Percentiles rank a stretch among this genome's conserved stretches.
Conservation (phyloP, 2,113 vertebrate genomes). For the Micronycteris hirsuta region DNA sequence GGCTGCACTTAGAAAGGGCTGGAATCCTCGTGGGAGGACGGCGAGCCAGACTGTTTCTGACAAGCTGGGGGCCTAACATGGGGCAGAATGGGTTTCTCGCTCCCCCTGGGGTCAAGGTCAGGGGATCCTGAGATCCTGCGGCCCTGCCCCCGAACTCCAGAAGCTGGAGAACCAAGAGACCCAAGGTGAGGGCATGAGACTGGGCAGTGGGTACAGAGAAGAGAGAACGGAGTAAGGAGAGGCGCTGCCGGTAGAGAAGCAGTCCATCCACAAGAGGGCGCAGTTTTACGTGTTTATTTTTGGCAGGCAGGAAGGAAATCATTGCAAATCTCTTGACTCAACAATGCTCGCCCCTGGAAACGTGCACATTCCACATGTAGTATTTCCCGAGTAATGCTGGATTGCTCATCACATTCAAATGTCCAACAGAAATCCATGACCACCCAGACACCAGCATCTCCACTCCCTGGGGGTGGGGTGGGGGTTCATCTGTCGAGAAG, state of each 20-base stretch:
- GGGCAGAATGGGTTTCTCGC: neutral
- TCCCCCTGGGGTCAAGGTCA: neutral
- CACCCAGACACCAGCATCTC: conserved; percentile 56
- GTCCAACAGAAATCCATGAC: conserved; percentile 71
- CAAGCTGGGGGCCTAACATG: neutral
- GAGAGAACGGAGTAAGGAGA: neutral
- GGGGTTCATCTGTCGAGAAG: conserved; percentile 43
- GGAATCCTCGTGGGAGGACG: neutral
- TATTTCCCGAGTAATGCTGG: conserved; percentile 76
- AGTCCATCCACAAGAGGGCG: conserved; percentile 71
- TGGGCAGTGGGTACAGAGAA: neutral
- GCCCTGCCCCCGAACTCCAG: neutral
- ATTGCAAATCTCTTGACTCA: conserved; percentile 72
- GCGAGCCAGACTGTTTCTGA: neutral
- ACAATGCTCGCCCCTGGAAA: conserved; percentile 75
- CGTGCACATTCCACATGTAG: conserved; percentile 58
- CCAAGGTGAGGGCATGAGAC: neutral
- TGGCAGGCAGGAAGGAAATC: conserved; percentile 83
- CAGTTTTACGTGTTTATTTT: conserved; percentile 81
- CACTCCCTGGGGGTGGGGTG: neutral
- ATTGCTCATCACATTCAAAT: conserved; percentile 76
- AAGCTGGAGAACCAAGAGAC: neutral
- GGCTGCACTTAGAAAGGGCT: neutral
- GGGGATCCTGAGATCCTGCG: neutral
- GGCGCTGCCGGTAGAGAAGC: conserved; percentile 43